Evolutionary conservation across 2,888 invertebrate genomes (phyloP).

Genomic region (Cerastoderma edule): DNA sequence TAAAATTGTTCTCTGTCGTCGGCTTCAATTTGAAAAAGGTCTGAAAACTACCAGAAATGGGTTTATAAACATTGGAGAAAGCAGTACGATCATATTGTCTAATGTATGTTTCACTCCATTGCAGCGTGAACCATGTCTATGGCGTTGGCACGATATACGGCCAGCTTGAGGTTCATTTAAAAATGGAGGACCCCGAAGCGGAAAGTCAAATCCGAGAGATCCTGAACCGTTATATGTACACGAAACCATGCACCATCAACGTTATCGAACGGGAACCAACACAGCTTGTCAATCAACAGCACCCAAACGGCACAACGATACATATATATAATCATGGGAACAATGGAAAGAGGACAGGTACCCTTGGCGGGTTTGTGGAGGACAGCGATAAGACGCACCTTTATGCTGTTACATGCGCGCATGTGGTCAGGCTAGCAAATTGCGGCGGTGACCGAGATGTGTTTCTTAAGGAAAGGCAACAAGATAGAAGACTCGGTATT

Average conservation of each 20-base stretch:
- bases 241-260: slow-evolving; percentile 26
- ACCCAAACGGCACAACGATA: slow-evolving; percentile 35
- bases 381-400: slow-evolving; percentile 2
- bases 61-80: background rate
- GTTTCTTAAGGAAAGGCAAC: slow-evolving; percentile 17
- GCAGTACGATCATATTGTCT: background rate
- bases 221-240: slow-evolving; percentile 13
- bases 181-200: background rate
- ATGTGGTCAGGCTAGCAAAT: slow-evolving; percentile 32
- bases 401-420: slow-evolving; percentile 45
- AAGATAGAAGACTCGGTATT: slow-evolving; percentile 13
- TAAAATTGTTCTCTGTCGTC: background rate
- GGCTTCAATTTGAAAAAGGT: background rate
- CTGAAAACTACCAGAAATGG: background rate
- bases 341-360: slow-evolving; percentile 18
- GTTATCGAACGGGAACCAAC: slow-evolving; percentile 3
- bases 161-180: slow-evolving; percentile 31
- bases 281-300: slow-evolving; percentile 20
- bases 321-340: background rate
- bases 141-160: slow-evolving; percentile 33
- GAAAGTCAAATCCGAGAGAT: background rate
- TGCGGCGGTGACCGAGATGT: slow-evolving; percentile 7
- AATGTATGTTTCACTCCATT: background rate
- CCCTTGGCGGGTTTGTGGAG: slow-evolving; percentile 34
- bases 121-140: slow-evolving; percentile 24